phyloP scores from a whole-genome alignment of 2,113 vertebrate species.

The Leiothrix lutea region DNA sequence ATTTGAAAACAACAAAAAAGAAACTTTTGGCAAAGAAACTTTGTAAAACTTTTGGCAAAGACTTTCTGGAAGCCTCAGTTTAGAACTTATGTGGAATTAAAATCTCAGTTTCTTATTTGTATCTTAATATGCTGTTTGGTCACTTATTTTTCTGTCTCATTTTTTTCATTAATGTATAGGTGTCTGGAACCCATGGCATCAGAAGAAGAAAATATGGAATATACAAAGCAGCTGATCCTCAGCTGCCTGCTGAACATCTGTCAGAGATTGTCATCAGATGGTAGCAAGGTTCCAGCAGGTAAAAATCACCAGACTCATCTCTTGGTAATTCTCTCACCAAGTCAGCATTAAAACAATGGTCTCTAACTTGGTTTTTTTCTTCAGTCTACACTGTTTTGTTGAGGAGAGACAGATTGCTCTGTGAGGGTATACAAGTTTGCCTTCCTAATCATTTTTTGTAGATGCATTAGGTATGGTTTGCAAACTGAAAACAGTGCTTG shows the following conservation, averaged over 20 bases:
- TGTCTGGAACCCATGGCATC: conserved; percentile 77
- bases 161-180: conserved; percentile 62
- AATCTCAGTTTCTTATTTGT: neutral
- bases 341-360: neutral
- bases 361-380: neutral
- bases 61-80: neutral
- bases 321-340: neutral
- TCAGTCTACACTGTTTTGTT: neutral
- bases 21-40: neutral
- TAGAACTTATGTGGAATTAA: neutral
- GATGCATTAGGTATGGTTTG: neutral
- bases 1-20: neutral
- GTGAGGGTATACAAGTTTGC: neutral
- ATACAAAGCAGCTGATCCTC: conserved; percentile 93
- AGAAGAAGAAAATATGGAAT: conserved; percentile 84
- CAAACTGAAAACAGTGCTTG: neutral
- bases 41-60: neutral
- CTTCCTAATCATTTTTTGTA: neutral
- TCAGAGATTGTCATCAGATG: conserved; percentile 81
- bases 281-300: conserved; percentile 78
- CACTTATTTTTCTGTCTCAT: neutral
- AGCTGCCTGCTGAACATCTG: conserved; percentile 88
- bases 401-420: neutral
- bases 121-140: neutral
- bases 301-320: neutral